phyloP scores from a whole-genome alignment of 23 tunicate genomes.

The Styela clava region DNA sequence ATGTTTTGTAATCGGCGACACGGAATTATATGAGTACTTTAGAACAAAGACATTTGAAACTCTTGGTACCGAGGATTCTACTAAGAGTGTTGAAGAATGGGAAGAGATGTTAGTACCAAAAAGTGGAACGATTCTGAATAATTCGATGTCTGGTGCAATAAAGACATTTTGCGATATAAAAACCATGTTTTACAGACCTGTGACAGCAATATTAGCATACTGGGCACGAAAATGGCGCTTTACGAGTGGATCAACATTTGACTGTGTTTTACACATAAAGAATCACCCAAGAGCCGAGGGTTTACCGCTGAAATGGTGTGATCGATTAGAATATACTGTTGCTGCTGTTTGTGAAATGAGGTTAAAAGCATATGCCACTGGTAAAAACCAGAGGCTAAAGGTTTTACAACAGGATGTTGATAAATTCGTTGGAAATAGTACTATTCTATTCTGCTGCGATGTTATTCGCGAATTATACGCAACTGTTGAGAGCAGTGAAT shows the following conservation, averaged over 20 bases:
- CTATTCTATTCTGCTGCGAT: neutral
- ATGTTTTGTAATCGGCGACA: constrained; percentile 32
- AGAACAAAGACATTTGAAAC: neutral
- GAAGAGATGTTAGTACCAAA: neutral
- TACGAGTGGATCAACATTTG: neutral
- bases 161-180: neutral
- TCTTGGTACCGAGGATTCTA: neutral
- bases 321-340: neutral
- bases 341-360: neutral
- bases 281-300: neutral
- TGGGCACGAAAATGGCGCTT: neutral
- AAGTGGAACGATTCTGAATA: neutral
- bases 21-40: constrained; percentile 10
- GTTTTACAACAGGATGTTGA: neutral
- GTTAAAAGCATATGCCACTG: neutral
- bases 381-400: neutral
- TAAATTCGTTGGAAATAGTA: neutral
- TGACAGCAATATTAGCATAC: neutral
- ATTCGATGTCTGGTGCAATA: neutral
- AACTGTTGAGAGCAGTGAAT: neutral
- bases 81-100: neutral
- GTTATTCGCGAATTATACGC: neutral
- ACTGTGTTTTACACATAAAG: neutral
- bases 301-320: neutral
- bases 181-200: neutral